Conservation (phyloP, 2,888 invertebrate species). For the Spisula solida region DNA sequence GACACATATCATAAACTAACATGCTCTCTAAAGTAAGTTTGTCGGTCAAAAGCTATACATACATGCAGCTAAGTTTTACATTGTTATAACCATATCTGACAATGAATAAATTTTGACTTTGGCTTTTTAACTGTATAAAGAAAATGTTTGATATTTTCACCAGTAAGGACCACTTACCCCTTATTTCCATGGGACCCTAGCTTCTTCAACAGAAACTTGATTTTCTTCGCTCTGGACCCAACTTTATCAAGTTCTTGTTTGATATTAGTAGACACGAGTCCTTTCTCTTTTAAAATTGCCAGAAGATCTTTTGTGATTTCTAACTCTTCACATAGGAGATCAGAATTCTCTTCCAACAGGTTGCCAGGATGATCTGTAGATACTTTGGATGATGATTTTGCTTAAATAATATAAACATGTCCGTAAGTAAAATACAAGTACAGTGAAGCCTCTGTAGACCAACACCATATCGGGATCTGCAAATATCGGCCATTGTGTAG, state of each 20-base stretch:
- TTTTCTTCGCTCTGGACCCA: conserved; percentile 63
- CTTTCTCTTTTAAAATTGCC: conserved; percentile 51
- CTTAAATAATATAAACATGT: neutral
- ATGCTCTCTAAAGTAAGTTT: too few relatives aligned
- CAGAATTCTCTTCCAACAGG: conserved; percentile 64
- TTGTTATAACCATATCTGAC: too few relatives aligned
- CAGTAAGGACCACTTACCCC: conserved; percentile 55
- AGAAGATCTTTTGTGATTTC: conserved; percentile 67
- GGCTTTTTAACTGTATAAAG: too few relatives aligned
- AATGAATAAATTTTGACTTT: too few relatives aligned
- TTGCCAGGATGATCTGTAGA: conserved; percentile 50
- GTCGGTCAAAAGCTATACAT: too few relatives aligned
- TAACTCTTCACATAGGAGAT: conserved; percentile 69
- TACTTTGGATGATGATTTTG: neutral
- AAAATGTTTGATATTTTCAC: neutral
- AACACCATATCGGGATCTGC: too few relatives aligned
- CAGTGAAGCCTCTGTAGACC: too few relatives aligned
- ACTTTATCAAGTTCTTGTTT: conserved; percentile 64
- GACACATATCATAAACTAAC: too few relatives aligned
- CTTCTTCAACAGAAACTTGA: conserved; percentile 62
- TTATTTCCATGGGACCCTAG: conserved; percentile 54
- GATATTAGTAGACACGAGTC: conserved; percentile 58
- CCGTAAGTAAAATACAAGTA: too few relatives aligned
- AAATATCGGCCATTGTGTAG: too few relatives aligned
- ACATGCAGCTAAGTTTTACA: too few relatives aligned